Evolutionary conservation across 2,888 invertebrate genomes (phyloP), one percentile per base, ranked within the genome.

Genomic region (Antitype chi): DNA sequence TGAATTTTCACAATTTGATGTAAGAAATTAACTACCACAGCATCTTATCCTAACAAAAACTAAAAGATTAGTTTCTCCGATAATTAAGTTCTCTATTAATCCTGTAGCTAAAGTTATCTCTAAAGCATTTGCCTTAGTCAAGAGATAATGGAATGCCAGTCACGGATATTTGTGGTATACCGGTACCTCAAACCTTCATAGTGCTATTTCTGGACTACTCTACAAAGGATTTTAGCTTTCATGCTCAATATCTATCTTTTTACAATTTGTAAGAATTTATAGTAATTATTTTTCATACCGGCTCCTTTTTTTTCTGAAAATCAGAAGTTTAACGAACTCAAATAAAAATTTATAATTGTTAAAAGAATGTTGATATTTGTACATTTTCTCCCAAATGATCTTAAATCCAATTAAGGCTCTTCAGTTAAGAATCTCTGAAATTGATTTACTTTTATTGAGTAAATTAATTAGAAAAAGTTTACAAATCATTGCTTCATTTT

Each of bases 61-160:
- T 15, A 59, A 28, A n/a, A 5, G n/a, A 59, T 32, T 53, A 52
- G 20, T 69, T 78, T 49, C 28, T 8, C 17, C 0, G 28, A 38
- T 38, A 57, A 70, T 70, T 32, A 66, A 43, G 6, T 47, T 70
- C 17, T 59, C 38, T 32, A 77, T 25, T 11, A 8, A 32, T 57
- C 32, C 25, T 55, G 11, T 57, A 15, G n/a, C 9, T 55, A 11
- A 8, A 47, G 28, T n/a, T 23, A n/a, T 47, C 8, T 69, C 2
- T 15, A 23, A 32, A 60, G 9, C 20, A 43, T 25, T 52, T 52
- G 7, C 38, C 7, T 47, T 8, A 38, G 20, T 52, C 8, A 2
- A 32, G 17, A 72, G 32, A 53, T 71, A 72, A 76, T 79, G 59
- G 20, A 11, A 74, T 60, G 64, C 28, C 79, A 69, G 20, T 49